Base-by-base conservation (phyloP, 23 tunicate species). In the Trididemnum clinides region DNA sequence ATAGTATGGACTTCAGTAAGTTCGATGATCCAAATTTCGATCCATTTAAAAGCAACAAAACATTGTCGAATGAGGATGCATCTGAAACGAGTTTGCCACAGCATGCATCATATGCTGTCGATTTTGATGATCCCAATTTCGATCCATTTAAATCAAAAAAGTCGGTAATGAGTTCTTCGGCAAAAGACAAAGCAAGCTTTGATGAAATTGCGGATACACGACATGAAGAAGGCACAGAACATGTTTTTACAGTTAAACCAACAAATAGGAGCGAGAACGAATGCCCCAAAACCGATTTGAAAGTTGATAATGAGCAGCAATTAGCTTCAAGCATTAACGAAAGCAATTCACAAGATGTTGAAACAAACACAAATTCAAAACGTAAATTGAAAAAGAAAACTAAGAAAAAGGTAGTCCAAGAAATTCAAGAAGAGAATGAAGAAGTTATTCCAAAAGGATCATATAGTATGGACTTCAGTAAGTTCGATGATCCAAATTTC, bases 21-120 rank as follows among this genome's bases (percentile, higher is more conserved):
- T 49, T 89, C 27, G 88, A 89, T 89, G 82, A 75, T 28, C 82
- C 81, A n/a, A 85, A 75, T 38, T 85, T 85, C 58, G 88, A 89
- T 66, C 94, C 94, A 4, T 89, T 89, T 31, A 73, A 89, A 77
- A 72, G 85, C 28, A 72, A 34, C 35, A 84, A 84, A 63, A 39
- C 82, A 15, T 20, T 76, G 30, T 36, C 35, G 18, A 87, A 87
- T 81, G 64, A 37, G 21, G 2, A 12, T 15, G 38, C 38, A 28
- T 70, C 58, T 12, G 65, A 33, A 26, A 57, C 35, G 0, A 39
- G 20, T 33, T 22, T 27, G 1, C 49, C 58, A 20, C 27, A 34
- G 18, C 64, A 34, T 33, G 88, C 72, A 35, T 54, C 88, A 34
- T 74, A 74, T 57, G 34, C 73, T 0, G 30, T 74, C 19, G 65